phyloP scores from a whole-genome alignment of 1,140 invertebrate species.

The Pararge aegeria region DNA sequence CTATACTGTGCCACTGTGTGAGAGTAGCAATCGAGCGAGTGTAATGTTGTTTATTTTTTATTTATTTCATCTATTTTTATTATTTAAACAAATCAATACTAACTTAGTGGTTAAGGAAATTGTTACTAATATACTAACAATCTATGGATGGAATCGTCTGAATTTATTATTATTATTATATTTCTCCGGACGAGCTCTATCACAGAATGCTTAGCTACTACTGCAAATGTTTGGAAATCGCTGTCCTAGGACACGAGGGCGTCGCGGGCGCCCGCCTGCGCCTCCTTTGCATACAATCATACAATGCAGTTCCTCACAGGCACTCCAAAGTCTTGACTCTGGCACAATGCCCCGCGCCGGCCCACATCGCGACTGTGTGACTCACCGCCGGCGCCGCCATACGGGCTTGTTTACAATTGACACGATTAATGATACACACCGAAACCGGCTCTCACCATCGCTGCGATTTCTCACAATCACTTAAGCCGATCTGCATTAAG shows the following conservation, averaged over 20 bases:
- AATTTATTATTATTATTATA: no score
- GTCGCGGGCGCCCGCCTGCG: constrained; percentile 50
- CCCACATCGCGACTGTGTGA: constrained; percentile 68
- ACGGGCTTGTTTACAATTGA: constrained; percentile 73
- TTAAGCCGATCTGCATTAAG: not conserved
- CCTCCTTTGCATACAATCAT: constrained; percentile 75
- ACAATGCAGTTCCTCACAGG: constrained; percentile 29
- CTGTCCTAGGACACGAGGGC: constrained; percentile 34
- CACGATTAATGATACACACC: constrained; percentile 64
- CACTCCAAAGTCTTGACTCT: constrained; percentile 15
- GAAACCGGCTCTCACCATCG: constrained; percentile 41
- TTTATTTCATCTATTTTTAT: no score
- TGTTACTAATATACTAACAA: no score
- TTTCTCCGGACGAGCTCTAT: no score
- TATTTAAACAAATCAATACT: no score
- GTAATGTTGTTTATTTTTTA: no score
- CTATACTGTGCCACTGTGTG: no score
- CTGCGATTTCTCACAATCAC: constrained; percentile 43
- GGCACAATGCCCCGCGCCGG: constrained; percentile 54
- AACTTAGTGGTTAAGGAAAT: no score
- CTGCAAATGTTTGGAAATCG: no score
- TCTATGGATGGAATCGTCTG: no score
- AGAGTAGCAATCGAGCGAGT: no score
- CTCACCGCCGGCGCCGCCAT: constrained; percentile 61
- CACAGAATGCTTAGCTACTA: no score